Base-by-base conservation (phyloP, 2,888 invertebrate species). In the Agelastica alni region DNA sequence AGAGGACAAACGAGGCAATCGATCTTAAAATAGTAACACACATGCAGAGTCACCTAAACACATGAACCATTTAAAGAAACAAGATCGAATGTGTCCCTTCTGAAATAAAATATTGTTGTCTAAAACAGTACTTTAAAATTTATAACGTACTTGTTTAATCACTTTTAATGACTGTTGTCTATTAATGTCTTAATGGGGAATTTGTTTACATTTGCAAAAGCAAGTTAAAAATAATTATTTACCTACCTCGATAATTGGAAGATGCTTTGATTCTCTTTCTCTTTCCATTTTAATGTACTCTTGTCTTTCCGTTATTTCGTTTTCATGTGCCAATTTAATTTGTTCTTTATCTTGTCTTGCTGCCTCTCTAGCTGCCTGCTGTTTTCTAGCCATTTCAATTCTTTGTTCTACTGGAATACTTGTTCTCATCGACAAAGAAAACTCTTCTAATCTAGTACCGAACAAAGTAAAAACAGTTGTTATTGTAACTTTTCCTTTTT, bases 241-340 rank as follows among this genome's bases (percentile, higher is more conserved):
- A 42, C 60, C 78, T 80, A 94, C 94, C 90, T 95, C 94, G 65
- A 94, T 78, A 31, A 93, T 80, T 74, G 93, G 93, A 67, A 93
- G 92, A 71, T 90, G 89, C 64, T 91, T 81, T n/a, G n/a, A n/a
- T n/a, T n/a, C n/a, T 42, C 86, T 85, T 75, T 91, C 89, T 72
- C 91, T 84, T 75, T 91, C 90, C 66, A 93, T 80, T 63, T 92
- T 85, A 32, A 88, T 86, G 51, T 90, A 85, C 72, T 94, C 94
- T 58, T 92, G 87, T 62, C 91, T 85, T 71, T 93, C 93, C 13
- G 86, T 83, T 64, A 89, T 85, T 74, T 93, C 92, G 43, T 88
- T 80, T 70, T 89, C 88, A 67, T 87, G 83, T 57, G 85, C 81
- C 63, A 88, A 60, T 48, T 81, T 78, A 7, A 82, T 83, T 56